Base-by-base conservation (phyloP, 2,113 vertebrate genomes). In the Canis aureus region DNA sequence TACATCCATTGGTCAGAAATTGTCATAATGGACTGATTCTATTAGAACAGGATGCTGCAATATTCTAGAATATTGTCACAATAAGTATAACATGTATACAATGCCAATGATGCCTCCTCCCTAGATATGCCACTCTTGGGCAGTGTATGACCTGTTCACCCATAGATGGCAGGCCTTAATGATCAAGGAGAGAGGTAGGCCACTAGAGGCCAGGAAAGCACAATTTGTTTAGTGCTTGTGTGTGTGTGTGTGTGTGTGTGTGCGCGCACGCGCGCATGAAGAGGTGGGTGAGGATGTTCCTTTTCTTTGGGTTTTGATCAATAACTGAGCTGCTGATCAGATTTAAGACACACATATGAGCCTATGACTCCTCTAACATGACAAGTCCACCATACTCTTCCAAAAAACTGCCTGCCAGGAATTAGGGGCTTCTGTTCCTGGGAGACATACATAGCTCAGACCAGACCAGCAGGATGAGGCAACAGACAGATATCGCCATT, bases 281-380 rank as follows among this genome's bases (percentile, higher is more conserved):
- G 66, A 57, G 1, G 15, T n/a, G n/a, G 80, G 5, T 5, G 17
- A 43, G 25, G 8, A 11, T 49, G 27, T 80, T 86, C 27, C 23
- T 27, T 79, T 51, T 64, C 23, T 82, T 66, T 83, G 85, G 35
- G 10, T 83, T 97, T 60, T 97, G 85, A 94, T n/a, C 53, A 43
- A n/a, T 51, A 85, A 6, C 53, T 81, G 74, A 84, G 60, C 49
- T 8, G 11, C 9, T 60, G 67, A 76, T 67, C 25, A 74, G 55
- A 80, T 59, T 91, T 29, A 87, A 88, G 73, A 55, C 49, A 89
- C 73, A 76, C n/a, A 17, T 85, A 3, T 74, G 38, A 92, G 19
- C 81, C 51, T 22, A 79, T 35, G 88, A 60, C 32, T 94, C 87
- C 78, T 67, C 5, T 49, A 35, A 49, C 43, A 16, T 73, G 25